Evolutionary conservation across 2,797 vertebrate genomes (phyloP), one percentile per base, ranked within the genome.

Genomic region (Cetoscarus ocellatus): DNA sequence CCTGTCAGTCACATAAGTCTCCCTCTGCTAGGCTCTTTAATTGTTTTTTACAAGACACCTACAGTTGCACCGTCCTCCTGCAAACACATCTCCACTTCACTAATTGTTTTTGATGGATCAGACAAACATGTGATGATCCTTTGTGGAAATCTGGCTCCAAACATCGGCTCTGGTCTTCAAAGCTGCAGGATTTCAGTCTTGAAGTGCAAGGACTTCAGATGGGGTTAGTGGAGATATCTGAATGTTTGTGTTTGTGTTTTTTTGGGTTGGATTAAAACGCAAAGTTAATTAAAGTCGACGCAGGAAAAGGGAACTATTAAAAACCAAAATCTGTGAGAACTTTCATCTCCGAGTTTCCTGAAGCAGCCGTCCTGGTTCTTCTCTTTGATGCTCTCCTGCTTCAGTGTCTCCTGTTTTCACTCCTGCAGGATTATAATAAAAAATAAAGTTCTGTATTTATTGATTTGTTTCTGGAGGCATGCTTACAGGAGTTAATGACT

Each of bases 401-500:
- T 88, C 75, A 67, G 8, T 84, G 54, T 87, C 57, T 50, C 82
- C 44, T 74, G 79, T 71, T 40, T 74, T 81, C 82, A 64, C 69
- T 34, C 19, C 5, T 27, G 27, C 1, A 63, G 51, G 13, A 7
- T 27, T 27, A 27, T 27, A 27, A 15, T 13, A 44, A 43, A 36
- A 70, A 75, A 83, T 57, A 73, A 83, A 36, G 61, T 67, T 74
- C 77, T 81, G 68, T 80, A 61, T 82, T 85, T 82, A 72, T 83
- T 75, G 76, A 71, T 88, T 84, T 61, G 38, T 86, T 91, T 86
- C 59, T 80, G 62, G 68, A 87, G 79, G 89, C 86, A 91, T 92
- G 90, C 82, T 80, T 73, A 84, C 90, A 75, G 66, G 76, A 88
- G 76, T 79, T 75, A 71, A 88, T 64, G 79, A 88, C 67, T 85